Conservation (phyloP, 2,113 vertebrate species). For the Zingel zingel region DNA sequence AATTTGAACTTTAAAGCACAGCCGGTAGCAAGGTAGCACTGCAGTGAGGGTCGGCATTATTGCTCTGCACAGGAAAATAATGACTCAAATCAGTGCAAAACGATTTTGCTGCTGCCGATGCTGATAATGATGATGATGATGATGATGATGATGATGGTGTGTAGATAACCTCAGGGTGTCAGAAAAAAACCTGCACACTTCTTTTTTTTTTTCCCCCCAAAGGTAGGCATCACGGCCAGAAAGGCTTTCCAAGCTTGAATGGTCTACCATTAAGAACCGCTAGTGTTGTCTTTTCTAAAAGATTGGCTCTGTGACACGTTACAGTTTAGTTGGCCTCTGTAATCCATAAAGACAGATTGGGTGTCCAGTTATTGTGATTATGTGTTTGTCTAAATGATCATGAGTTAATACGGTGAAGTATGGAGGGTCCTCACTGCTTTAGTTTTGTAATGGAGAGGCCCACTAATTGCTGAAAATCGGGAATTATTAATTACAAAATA, state of each 20-base stretch:
- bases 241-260: neutral
- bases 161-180: neutral
- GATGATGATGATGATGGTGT: too few relatives aligned
- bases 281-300: neutral
- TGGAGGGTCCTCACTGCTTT: neutral
- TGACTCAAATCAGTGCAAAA: neutral
- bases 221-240: neutral
- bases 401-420: slow-evolving; percentile 1
- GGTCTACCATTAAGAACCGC: neutral
- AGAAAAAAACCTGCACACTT: too few relatives aligned
- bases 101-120: neutral
- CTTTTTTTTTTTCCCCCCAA: slow-evolving; percentile 2
- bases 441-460: neutral
- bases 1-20: neutral
- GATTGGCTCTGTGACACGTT: neutral
- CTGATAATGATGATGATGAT: neutral
- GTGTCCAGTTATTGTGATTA: neutral
- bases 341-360: neutral
- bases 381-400: neutral
- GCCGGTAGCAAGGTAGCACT: too few relatives aligned
- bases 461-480: neutral
- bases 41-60: neutral
- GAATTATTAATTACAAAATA: neutral
- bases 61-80: neutral
- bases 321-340: neutral